Base-by-base conservation (phyloP, 1,140 invertebrate genomes). In the Dendrolimus punctatus region DNA sequence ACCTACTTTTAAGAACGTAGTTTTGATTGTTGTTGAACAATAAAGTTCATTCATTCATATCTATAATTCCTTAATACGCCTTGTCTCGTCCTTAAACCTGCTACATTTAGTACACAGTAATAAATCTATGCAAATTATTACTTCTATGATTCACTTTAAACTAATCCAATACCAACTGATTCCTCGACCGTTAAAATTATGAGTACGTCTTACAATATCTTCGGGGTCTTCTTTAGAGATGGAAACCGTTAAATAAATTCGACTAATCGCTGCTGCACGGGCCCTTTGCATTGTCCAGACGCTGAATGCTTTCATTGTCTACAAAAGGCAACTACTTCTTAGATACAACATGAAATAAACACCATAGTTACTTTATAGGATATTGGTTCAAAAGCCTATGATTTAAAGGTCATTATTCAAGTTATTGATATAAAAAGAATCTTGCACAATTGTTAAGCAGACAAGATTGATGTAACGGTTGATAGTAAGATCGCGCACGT, bases 401-500 rank as follows among this genome's bases (percentile, higher is more conserved):
- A 36, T 49, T 55, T 48, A 54, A 61, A 72, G 46, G 50, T 57
- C 51, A 9, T 39, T 56, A 40, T 64, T 44, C 36, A 45, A 9
- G 23, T 23, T 23, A 66, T 69, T 9, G 37, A 51, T 51, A 41
- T 36, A 4, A 49, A 56, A 56, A 64, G 66, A 67, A 71, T 55
- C 53, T 71, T 76, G 62, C 66, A 71, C 66, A 69, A 60, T 60
- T 61, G 60, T 60, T 71, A 73, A 67, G 70, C 67, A 76, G 71
- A 76, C 64, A 77, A 78, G 77, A 85, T 82, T 76, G 73, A 80
- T 83, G 78, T 82, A 80, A 80, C 78, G 80, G 76, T 65, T 70
- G 66, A 55, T 60, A 66, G 72, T 64, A 73, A 82, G 65, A 76
- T 75, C 60, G 66, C 72, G 77, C 82, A 83, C 82, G 82, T 85